Conservation (phyloP, 2,113 vertebrate genomes). For the Uria aalge region DNA sequence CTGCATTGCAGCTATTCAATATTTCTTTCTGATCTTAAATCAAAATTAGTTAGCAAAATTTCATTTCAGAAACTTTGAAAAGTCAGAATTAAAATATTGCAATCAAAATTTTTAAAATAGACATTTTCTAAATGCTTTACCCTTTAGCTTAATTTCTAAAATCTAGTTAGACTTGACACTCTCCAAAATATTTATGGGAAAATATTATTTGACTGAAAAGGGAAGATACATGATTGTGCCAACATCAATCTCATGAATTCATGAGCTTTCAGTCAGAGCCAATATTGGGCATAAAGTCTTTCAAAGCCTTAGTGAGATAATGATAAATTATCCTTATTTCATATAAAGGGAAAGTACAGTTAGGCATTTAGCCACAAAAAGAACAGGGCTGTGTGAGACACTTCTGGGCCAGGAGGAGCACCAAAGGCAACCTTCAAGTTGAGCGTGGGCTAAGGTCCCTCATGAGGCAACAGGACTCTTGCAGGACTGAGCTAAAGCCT, state of each 20-base stretch:
- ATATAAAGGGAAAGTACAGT: background rate
- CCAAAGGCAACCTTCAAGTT: background rate
- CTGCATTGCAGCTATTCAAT: background rate
- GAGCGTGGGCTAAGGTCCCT: background rate
- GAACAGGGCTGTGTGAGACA: background rate
- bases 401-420: background rate
- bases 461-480: background rate
- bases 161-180: background rate
- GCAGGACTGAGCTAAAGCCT: background rate
- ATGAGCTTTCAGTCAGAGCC: background rate
- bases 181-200: slow-evolving; percentile 13
- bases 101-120: background rate
- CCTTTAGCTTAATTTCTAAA: background rate
- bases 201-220: slow-evolving; percentile 15
- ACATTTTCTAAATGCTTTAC: background rate
- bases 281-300: background rate
- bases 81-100: background rate
- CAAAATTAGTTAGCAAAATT: background rate
- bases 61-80: background rate
- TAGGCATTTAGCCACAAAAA: background rate
- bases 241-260: background rate
- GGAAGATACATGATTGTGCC: background rate
- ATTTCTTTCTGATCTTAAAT: background rate
- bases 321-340: background rate
- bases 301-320: background rate